phyloP scores from a whole-genome alignment of 2,797 vertebrate species.

The Chrosomus eos region DNA sequence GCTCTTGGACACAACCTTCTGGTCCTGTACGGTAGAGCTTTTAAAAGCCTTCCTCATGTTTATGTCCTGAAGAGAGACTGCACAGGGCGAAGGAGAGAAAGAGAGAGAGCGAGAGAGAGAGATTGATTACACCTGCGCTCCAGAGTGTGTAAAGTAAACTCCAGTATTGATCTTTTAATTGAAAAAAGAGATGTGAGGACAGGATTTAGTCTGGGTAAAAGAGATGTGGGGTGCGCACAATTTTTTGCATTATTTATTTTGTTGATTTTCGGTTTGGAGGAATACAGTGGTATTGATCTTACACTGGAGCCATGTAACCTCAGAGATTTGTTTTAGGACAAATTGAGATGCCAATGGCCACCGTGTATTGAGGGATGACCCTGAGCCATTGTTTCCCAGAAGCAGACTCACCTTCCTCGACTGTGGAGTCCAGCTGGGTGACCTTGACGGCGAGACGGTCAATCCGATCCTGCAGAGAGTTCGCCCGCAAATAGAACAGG shows the following conservation, averaged over 20 bases:
- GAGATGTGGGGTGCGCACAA: background rate
- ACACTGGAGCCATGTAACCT: conserved; percentile 40
- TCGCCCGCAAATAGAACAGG: conserved; percentile 94
- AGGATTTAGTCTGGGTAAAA: background rate
- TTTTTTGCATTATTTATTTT: conserved; percentile 21
- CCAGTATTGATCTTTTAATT: conserved; percentile 23
- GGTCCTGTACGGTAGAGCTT: conserved; percentile 94
- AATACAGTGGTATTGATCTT: conserved; percentile 26
- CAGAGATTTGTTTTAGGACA: conserved; percentile 35
- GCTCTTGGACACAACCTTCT: conserved; percentile 97
- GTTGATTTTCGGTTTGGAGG: conserved; percentile 10
- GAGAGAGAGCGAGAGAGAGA: background rate
- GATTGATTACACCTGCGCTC: conserved; percentile 11
- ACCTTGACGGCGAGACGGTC: conserved; percentile 98
- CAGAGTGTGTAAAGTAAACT: conserved; percentile 21
- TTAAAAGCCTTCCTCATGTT: conserved; percentile 99
- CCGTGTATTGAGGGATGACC: conserved; percentile 10
- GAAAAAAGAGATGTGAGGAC: conserved; percentile 17
- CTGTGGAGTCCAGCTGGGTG: conserved; percentile 98
- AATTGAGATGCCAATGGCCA: conserved; percentile 13
- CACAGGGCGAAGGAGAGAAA: background rate
- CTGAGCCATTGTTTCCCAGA: conserved; percentile 43
- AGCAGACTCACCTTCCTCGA: conserved; percentile 90
- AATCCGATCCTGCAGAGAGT: conserved; percentile 96
- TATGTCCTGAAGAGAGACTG: conserved; percentile 98